A percentile compares a stretch with the other conserved stretches of the same genome.
These are phyloP conservation scores for Candoia aspera DNA, from an alignment of 2,113 vertebrate species.

Conservation along the genomic window DNA sequence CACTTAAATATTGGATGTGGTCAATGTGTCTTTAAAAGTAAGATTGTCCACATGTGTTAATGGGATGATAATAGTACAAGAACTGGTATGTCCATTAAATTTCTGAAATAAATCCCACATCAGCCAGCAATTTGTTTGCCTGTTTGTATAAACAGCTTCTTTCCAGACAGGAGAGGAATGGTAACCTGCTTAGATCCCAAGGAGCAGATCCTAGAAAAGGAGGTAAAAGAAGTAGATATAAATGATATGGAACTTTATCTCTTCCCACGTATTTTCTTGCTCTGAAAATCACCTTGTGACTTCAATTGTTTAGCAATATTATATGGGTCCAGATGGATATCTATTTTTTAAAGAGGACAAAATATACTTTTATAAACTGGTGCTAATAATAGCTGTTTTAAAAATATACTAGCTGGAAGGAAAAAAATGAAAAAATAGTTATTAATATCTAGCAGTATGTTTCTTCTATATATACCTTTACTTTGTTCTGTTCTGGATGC, in stretches of 20 bases:
- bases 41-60: not conserved
- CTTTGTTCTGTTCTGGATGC: constrained; percentile 5
- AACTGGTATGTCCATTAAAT: not conserved
- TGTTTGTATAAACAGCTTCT: not conserved
- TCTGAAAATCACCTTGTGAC: not conserved
- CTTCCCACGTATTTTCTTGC: not conserved
- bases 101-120: not conserved
- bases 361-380: not conserved
- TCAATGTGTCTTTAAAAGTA: not conserved
- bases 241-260: not conserved
- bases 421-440: not conserved
- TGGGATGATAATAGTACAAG: not conserved
- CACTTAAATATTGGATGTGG: not conserved
- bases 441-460: not conserved
- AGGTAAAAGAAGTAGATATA: too few relatives aligned
- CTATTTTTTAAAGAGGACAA: not conserved
- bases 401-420: not conserved
- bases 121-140: not conserved
- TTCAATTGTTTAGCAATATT: not conserved
- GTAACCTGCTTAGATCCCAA: not conserved
- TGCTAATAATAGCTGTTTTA: constrained; percentile 1
- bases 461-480: not conserved
- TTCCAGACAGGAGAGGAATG: not conserved
- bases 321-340: not conserved
- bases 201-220: not conserved